Percentiles rank a stretch among this genome's conserved stretches.
Evolutionary conservation across 2,888 invertebrate genomes (phyloP).

Genomic region (Hipparchia sbordonii): DNA sequence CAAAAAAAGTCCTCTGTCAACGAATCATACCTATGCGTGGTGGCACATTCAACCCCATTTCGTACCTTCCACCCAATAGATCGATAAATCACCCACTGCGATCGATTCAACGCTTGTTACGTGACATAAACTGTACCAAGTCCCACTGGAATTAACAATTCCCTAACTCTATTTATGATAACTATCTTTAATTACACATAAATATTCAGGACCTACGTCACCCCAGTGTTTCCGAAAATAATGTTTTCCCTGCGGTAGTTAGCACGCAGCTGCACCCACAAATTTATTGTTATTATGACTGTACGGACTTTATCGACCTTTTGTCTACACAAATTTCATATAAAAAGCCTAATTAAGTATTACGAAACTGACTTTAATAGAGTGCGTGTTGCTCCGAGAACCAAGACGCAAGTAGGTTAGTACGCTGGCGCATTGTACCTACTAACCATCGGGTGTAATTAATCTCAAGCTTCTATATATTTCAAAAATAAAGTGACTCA

Average conservation of each 20-base stretch:
- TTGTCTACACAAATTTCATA: background rate
- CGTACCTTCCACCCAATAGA: too few relatives aligned
- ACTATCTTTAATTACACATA: slow-evolving; percentile 4
- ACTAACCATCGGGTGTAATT: too few relatives aligned
- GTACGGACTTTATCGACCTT: background rate
- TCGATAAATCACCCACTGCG: too few relatives aligned
- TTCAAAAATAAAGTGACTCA: background rate
- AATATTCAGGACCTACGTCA: slow-evolving; percentile 9
- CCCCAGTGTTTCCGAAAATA: background rate
- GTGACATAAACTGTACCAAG: background rate
- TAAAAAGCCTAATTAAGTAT: background rate
- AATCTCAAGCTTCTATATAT: too few relatives aligned
- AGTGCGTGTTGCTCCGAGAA: too few relatives aligned
- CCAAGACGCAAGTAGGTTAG: too few relatives aligned
- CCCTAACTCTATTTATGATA: background rate
- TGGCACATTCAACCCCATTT: too few relatives aligned
- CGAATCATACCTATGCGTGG: too few relatives aligned
- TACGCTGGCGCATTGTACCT: too few relatives aligned
- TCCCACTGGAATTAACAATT: slow-evolving; percentile 2
- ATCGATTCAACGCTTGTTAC: too few relatives aligned
- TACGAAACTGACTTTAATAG: background rate
- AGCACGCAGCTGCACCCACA: slow-evolving; percentile 7
- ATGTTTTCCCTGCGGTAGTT: slow-evolving; percentile 7
- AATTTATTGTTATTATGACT: background rate
- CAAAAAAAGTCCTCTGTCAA: too few relatives aligned